Evolutionary conservation across 2,888 invertebrate species (phyloP).

Genomic region (Drosophila suboccidentalis): DNA sequence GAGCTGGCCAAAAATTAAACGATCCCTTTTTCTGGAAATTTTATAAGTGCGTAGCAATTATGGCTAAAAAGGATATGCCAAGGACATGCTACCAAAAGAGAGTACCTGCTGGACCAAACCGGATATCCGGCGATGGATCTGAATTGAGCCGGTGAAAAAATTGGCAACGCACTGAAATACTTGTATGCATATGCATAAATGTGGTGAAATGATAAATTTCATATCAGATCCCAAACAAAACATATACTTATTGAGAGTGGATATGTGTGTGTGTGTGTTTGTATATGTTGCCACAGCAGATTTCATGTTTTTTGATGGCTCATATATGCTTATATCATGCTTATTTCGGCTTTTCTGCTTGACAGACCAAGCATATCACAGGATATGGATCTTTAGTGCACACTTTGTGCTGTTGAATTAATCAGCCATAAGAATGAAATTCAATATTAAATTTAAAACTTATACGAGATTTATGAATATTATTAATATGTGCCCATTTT

Average conservation of each 20-base stretch:
- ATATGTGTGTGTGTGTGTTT: constrained; percentile 6
- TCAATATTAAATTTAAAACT: too few species aligned
- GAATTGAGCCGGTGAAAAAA: constrained; percentile 22
- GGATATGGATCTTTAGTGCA: constrained; percentile 66
- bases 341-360: constrained; percentile 43
- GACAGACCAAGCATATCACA: constrained; percentile 45
- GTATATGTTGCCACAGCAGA: constrained; percentile 16
- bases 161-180: constrained; percentile 28
- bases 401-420: constrained; percentile 47
- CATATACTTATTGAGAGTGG: constrained; percentile 27
- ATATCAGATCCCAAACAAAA: constrained; percentile 51
- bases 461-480: too few species aligned
- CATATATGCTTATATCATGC: constrained; percentile 46
- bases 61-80: constrained; percentile 26
- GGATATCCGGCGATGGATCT: constrained; percentile 52
- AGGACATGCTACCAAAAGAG: constrained; percentile 4
- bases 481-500: too few species aligned
- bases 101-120: constrained; percentile 27
- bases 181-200: constrained; percentile 23
- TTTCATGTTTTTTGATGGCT: constrained; percentile 42
- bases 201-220: constrained; percentile 42
- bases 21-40: constrained; percentile 42
- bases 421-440: constrained; percentile 36
- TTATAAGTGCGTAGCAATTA: constrained; percentile 62
- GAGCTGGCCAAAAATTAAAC: constrained; percentile 34